phyloP scores from a whole-genome alignment of 2,888 invertebrate genomes.

The Polydesmus complanatus region DNA sequence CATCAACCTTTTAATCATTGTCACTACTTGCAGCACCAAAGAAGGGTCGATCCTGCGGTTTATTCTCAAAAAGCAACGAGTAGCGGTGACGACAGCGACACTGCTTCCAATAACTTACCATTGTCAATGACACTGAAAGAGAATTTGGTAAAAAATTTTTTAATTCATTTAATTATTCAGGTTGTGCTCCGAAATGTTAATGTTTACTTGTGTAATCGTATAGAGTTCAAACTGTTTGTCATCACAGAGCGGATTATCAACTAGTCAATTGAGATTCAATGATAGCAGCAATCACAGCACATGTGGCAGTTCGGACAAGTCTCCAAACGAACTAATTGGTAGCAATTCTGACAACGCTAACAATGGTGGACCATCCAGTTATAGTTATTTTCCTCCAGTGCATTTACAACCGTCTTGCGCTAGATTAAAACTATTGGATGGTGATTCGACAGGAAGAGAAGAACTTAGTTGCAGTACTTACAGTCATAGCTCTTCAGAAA shows the following conservation, averaged over 20 bases:
- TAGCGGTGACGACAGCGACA: conserved; percentile 10
- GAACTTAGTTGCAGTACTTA: conserved; percentile 17
- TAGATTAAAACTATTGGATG: conserved; percentile 9
- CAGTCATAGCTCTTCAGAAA: conserved; percentile 16
- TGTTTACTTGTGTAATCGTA: background rate
- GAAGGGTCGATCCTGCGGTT: background rate
- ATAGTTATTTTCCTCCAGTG: conserved; percentile 11
- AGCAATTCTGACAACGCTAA: no score
- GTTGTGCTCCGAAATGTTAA: no score
- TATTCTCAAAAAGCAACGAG: background rate
- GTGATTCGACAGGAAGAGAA: conserved; percentile 11
- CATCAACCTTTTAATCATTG: background rate
- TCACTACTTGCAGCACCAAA: background rate
- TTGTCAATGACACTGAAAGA: background rate
- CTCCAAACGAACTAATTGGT: conserved; percentile 1
- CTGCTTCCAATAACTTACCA: background rate
- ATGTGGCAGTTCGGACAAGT: conserved; percentile 5
- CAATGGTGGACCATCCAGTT: background rate
- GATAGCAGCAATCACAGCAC: conserved; percentile 5
- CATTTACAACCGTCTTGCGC: conserved; percentile 18
- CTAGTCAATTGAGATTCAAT: background rate
- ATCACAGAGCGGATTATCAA: background rate
- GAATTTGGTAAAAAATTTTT: background rate
- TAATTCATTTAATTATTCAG: no score
- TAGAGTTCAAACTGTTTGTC: background rate